These are phyloP conservation scores for Champsocephalus gunnari DNA, from an alignment of 2,797 vertebrate species.

Conservation along the genomic window DNA sequence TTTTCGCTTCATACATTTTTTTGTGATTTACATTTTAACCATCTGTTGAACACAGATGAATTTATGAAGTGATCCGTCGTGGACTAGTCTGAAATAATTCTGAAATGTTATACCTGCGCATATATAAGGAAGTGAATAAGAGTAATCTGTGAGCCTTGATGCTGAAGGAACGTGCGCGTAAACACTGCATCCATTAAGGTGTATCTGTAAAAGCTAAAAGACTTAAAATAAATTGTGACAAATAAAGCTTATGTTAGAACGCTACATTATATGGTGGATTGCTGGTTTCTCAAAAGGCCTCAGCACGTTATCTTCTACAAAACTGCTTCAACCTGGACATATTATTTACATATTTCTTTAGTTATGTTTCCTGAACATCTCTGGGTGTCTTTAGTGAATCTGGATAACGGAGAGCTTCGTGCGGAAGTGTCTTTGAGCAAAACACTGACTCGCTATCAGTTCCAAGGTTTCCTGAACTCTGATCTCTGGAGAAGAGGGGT, in stretches of 20 bases:
- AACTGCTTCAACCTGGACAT: neutral
- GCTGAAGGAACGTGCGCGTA: slow-evolving; percentile 4
- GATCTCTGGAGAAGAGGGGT: neutral
- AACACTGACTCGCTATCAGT: neutral
- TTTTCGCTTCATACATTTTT: neutral
- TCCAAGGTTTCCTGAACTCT: slow-evolving; percentile 12
- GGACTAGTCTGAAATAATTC: neutral
- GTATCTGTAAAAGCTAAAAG: neutral
- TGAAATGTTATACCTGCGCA: neutral
- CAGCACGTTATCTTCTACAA: neutral
- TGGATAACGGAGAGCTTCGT: neutral
- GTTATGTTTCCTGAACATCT: neutral
- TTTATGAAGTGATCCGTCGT: neutral
- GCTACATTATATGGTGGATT: neutral
- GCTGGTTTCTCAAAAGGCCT: slow-evolving; percentile 15
- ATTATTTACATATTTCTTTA: neutral
- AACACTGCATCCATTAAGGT: neutral
- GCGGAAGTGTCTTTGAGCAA: slow-evolving; percentile 37
- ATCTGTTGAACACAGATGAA: neutral
- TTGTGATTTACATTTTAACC: neutral
- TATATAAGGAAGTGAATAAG: neutral
- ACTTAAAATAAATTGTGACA: neutral
- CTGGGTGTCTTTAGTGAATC: neutral
- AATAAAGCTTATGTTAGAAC: neutral
- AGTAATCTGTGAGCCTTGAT: neutral